Base-by-base conservation (phyloP, 2,113 vertebrate species). In the Otolemur garnettii region DNA sequence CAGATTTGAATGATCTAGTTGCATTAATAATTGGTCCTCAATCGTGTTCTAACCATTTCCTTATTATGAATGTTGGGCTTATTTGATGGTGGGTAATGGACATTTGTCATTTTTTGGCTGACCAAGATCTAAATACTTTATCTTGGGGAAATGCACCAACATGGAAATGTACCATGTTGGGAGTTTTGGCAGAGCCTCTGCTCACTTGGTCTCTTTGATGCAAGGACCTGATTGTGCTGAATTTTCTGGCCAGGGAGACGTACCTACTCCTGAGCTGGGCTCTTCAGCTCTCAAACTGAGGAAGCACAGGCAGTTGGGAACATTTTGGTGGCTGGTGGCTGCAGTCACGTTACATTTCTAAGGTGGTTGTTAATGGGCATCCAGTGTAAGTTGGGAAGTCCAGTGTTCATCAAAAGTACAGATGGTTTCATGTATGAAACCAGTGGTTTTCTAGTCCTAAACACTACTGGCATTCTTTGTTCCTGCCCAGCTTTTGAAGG, bases 211-310 rank as follows among this genome's bases (percentile, higher is more conserved):
- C 8, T 79, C 53, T 90, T 60, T 22, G 33, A 24, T 21, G 28
- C 6, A 55, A 42, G 2, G 13, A 2, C 1, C 14, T 45, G 22
- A 33, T 2, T 1, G 2, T 8, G 7, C 45, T 38, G 7, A 3
- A 26, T 30, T n/a, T 17, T 42, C n/a, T 78, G 33, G 45, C 9
- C 30, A 24, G 22, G 9, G 8, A 35, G 28, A 4, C 1, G 0
- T 6, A 50, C 45, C 6, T 28, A 9, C 18, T 64, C 13, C 7
- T 64, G 21, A 59, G 1, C 0, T 10, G n/a, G 3, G 18, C 2
- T 57, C 8, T 21, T 22, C 45, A n/a, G 18, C 28, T 87, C 19
- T 38, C 5, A 14, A 53, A 19, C 0, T 68, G 42, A n/a, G 35
- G 17, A 84, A 35, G 11, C 19, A 71, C 53, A 60, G 6, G 28